Conservation (phyloP, 2,888 invertebrate genomes). For the Hydrotaea diabolus region DNA sequence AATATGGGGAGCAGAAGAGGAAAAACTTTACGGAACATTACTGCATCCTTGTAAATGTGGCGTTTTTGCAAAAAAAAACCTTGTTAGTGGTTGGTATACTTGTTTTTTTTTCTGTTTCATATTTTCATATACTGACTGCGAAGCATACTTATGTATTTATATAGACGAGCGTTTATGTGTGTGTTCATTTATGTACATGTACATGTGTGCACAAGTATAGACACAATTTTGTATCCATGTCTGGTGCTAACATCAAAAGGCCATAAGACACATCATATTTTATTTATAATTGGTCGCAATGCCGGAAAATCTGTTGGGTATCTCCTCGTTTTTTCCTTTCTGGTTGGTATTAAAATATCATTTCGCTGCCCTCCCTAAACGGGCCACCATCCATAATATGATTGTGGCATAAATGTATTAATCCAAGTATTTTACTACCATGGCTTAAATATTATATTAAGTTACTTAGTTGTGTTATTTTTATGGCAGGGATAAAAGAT, state of each 20-base stretch:
- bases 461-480: no score
- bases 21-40: constrained; percentile 59
- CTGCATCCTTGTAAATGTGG: constrained; percentile 41
- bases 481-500: no score
- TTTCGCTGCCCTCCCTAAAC: no score
- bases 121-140: background rate
- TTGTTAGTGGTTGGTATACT: constrained; percentile 57
- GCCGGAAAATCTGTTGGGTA: constrained; percentile 25
- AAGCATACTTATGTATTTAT: background rate
- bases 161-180: background rate
- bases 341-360: no score
- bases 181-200: background rate
- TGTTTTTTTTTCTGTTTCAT: constrained; percentile 39
- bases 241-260: constrained; percentile 32
- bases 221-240: background rate
- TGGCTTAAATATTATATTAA: no score
- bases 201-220: background rate
- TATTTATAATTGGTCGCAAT: constrained; percentile 28
- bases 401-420: no score
- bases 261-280: constrained; percentile 25
- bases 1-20: background rate
- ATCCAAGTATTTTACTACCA: no score
- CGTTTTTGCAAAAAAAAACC: constrained; percentile 3
- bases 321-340: background rate
- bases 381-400: no score